Base-by-base conservation (phyloP, 1,140 invertebrate genomes). In the Dendrolimus kikuchii region DNA sequence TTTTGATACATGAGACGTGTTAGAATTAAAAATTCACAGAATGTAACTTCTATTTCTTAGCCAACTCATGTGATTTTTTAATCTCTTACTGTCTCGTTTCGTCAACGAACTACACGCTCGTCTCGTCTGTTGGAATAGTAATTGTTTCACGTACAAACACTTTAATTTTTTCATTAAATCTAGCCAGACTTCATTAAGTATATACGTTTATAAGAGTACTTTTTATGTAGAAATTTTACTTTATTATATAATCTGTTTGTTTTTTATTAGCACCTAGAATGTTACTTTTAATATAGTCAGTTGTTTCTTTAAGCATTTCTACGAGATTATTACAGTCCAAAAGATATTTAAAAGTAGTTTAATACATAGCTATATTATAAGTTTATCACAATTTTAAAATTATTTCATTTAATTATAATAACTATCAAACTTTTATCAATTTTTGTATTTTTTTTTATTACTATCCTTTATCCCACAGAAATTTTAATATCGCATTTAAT, bases 111-210 rank as follows among this genome's bases (percentile, higher is more conserved):
- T 23, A 23, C 23, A 23, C 23, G 23, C 41, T 36, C 7, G 5
- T 23, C 9, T 40, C 40, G 45, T 50, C 49, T 49, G 47, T 49
- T 52, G 43, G 41, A 42, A 43, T 55, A 45, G 46, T 57, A 60
- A 60, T 60, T 60, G 53, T 55, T 52, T 60, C 58, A 49, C 58
- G 58, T 60, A 60, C 55, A 60, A 60, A 53, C 58, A 60, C 58
- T 60, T 60, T 55, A 51, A 46, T 47, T 50, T 44, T 55, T 60
- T 60, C 46, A 45, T 46, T 50, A 50, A 55, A 43, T 49, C 41
- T 48, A 49, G 51, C 23, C 23, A 23, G 23, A 23, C 23, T 23
- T 23, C 23, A 23, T 23, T 23, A 23, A 23, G 23, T 23, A 23
- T 23, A 23, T 23, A 23, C 42, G 52, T 54, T 50, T 49, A 50